Conservation (phyloP, 2,113 vertebrate genomes). For the Helogale parvula region DNA sequence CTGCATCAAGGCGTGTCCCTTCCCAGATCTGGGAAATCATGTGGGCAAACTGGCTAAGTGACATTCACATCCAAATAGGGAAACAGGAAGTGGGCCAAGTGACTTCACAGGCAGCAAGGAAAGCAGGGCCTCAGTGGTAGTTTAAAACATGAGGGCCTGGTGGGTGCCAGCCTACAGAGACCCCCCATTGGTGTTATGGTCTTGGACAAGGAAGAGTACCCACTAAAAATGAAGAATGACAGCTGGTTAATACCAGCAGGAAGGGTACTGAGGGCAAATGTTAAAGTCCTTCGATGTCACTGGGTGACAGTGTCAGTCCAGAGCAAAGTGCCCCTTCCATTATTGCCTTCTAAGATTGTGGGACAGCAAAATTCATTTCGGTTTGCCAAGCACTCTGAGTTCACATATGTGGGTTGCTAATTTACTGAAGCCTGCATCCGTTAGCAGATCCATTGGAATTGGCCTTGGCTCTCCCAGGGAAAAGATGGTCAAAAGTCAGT, state of each 20-base stretch:
- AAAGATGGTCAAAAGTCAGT: neutral
- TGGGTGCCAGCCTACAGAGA: neutral
- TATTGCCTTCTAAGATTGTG: neutral
- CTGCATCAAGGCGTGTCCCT: conserved; percentile 64
- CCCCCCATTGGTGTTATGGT: neutral
- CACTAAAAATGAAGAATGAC: neutral
- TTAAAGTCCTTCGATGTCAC: neutral
- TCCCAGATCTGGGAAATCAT: conserved; percentile 67
- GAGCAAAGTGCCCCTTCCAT: neutral
- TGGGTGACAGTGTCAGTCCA: neutral
- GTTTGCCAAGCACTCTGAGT: neutral
- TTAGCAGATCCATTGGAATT: neutral
- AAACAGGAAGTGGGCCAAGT: conserved; percentile 56
- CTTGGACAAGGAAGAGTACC: neutral
- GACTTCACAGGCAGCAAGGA: neutral
- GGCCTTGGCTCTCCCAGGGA: neutral
- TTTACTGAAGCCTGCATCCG: neutral
- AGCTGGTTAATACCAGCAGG: neutral
- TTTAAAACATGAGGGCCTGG: neutral
- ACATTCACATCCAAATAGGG: conserved; percentile 77
- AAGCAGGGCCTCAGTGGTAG: neutral
- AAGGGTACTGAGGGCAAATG: neutral
- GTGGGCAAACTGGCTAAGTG: conserved; percentile 78
- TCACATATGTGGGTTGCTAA: neutral
- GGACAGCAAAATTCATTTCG: neutral